Percentiles rank a stretch among this genome's conserved stretches.
phyloP scores from a whole-genome alignment of 1,140 invertebrate species.

The Holotrichia oblita region DNA sequence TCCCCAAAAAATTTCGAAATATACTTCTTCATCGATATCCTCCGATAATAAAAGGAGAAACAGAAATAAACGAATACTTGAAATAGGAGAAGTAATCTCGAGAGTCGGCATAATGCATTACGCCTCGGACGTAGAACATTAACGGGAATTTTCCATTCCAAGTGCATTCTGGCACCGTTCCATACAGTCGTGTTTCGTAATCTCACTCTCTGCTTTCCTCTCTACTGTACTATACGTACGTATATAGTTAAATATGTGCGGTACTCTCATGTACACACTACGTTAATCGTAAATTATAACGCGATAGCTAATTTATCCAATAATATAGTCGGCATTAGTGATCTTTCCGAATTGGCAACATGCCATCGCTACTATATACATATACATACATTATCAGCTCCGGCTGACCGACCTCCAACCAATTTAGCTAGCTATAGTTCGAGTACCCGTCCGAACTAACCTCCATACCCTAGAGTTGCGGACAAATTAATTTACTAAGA shows the following conservation, averaged over 20 bases:
- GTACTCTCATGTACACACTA: slow-evolving; percentile 19
- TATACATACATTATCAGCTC: not conserved
- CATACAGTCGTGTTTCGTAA: not conserved
- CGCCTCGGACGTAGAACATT: not conserved
- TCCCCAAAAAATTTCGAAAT: too few species aligned
- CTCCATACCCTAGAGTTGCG: too few species aligned
- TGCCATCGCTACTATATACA: not conserved
- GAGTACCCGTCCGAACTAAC: too few species aligned
- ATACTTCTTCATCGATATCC: too few species aligned
- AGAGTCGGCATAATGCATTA: not conserved
- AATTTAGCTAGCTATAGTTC: too few species aligned
- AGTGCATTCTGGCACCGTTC: not conserved
- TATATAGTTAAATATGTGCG: slow-evolving; percentile 12
- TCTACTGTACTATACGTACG: not conserved
- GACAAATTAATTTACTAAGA: too few species aligned
- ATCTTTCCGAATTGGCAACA: slow-evolving; percentile 34
- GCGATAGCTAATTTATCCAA: slow-evolving; percentile 24
- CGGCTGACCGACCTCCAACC: not conserved
- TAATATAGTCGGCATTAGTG: slow-evolving; percentile 25
- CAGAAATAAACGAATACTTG: too few species aligned
- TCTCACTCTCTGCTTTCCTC: too few species aligned
- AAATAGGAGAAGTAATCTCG: not conserved
- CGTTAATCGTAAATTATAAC: slow-evolving; percentile 24
- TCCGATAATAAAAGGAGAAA: too few species aligned
- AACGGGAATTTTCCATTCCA: not conserved